Base-by-base conservation (phyloP, 2,113 vertebrate genomes). In the Corythornis madagascariensis region DNA sequence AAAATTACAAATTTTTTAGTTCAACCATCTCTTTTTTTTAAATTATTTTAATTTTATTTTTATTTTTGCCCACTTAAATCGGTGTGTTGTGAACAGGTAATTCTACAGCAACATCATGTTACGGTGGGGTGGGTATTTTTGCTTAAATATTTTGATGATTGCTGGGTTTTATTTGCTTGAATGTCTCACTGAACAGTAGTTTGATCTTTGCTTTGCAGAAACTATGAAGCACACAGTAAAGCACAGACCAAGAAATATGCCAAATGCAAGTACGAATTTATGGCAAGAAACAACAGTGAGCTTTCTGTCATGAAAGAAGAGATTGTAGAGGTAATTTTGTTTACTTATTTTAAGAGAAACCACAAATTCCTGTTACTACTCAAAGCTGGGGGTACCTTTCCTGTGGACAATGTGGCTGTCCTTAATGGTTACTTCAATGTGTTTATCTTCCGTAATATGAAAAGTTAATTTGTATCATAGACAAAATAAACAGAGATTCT, bases 181-280 rank as follows among this genome's bases (percentile, higher is more conserved):
- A 48, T 69, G 47, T 69, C 69, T 71, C 35, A 9, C 59, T 84
- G 86, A 86, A 38, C 75, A 85, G 16, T 1, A 52, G 73, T 28
- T 72, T 87, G 74, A 13, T 75, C 45, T 87, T 89, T 93, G 47
- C 57, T 92, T 97, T 96, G 80, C 96, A 99, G 98, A 84, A 98
- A 96, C 90, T 98, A 98, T 14, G 98, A 98, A 17, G 92, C 92
- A 14, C 97, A 98, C 57, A 85, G 38, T 61, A 97, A 97, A 96
- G 74, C 94, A 65, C 98, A 98, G 53, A 69, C 93, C 56, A 99
- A 97, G 96, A 98, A 98, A 83, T 99, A 98, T 50, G 99, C 99
- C 98, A 99, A 98, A 97, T 99, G 98, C 53, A 99, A 98, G 90
- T 99, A 99, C 0, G 99, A 99, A 94, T 99, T 99, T 90, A 97